phyloP scores from a whole-genome alignment of 2,797 vertebrate genomes.

The Tragopan temminckii region DNA sequence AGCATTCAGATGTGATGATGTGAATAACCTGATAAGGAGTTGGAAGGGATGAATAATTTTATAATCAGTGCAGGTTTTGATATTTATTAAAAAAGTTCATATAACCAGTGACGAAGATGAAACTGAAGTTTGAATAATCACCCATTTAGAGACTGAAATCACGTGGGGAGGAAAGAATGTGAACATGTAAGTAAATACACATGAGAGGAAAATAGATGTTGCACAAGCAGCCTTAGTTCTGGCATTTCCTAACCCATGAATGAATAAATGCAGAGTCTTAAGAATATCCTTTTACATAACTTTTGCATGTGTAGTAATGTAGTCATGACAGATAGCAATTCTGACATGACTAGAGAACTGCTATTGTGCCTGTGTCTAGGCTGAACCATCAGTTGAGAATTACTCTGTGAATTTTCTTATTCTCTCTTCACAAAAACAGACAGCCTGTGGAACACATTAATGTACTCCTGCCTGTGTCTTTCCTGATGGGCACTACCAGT shows the following conservation, averaged over 20 bases:
- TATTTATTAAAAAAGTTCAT: slow-evolving; percentile 21
- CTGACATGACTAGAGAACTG: neutral
- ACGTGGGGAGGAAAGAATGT: neutral
- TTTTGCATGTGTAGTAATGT: neutral
- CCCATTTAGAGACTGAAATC: neutral
- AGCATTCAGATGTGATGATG: neutral
- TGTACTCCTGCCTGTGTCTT: neutral
- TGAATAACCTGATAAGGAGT: neutral
- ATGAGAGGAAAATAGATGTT: neutral
- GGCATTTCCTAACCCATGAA: neutral
- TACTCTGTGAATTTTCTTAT: slow-evolving; percentile 15
- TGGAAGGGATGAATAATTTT: slow-evolving; percentile 42
- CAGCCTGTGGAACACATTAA: neutral
- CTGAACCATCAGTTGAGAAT: neutral
- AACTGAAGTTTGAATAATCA: slow-evolving; percentile 38
- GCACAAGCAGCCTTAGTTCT: neutral
- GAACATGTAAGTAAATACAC: neutral
- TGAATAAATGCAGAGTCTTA: neutral
- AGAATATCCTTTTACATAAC: neutral
- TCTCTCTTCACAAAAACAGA: neutral
- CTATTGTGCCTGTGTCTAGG: neutral
- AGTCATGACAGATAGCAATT: neutral
- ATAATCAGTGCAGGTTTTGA: slow-evolving; percentile 7
- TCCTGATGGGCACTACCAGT: neutral
- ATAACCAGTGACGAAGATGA: neutral